These are phyloP conservation scores for Sarcophaga peregrina DNA, from an alignment of 1,140 invertebrate genomes.

Conservation along the genomic window DNA sequence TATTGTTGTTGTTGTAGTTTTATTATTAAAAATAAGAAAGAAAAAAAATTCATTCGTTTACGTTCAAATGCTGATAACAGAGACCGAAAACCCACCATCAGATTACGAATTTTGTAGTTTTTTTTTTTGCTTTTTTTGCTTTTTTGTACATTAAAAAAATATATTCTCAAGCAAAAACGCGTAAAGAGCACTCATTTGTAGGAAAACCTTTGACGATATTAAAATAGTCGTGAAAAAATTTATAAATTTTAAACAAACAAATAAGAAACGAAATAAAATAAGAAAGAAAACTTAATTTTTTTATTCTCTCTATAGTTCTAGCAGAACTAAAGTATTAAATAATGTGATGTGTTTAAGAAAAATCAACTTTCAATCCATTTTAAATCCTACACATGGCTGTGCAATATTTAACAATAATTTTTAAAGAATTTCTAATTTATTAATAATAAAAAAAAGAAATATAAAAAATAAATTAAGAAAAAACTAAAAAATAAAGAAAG, in stretches of 20 bases:
- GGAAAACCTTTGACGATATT: constrained; percentile 4
- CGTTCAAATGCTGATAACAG: constrained; percentile 27
- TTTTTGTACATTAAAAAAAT: constrained; percentile 16
- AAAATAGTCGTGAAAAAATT: neutral
- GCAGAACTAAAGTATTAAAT: constrained; percentile 22
- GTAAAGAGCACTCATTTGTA: constrained; percentile 37
- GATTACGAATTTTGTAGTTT: constrained; percentile 28
- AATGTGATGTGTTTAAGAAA: constrained; percentile 16
- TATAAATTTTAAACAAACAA: neutral
- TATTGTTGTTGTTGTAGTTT: neutral
- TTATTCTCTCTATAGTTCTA: neutral
- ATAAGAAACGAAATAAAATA: too few relatives aligned
- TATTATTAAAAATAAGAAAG: neutral
- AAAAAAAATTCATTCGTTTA: neutral
- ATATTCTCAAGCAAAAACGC: constrained; percentile 36
- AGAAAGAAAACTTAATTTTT: neutral
- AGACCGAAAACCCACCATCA: constrained; percentile 9
- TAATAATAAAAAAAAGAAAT: constrained; percentile 13
- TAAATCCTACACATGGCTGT: constrained; percentile 13
- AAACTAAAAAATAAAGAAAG: neutral
- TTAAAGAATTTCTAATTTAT: neutral
- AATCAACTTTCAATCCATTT: neutral
- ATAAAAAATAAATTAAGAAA: neutral
- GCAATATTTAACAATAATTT: neutral
- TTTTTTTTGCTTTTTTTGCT: neutral